Conservation (phyloP, 2,113 vertebrate genomes). For the Heterocephalus glaber region DNA sequence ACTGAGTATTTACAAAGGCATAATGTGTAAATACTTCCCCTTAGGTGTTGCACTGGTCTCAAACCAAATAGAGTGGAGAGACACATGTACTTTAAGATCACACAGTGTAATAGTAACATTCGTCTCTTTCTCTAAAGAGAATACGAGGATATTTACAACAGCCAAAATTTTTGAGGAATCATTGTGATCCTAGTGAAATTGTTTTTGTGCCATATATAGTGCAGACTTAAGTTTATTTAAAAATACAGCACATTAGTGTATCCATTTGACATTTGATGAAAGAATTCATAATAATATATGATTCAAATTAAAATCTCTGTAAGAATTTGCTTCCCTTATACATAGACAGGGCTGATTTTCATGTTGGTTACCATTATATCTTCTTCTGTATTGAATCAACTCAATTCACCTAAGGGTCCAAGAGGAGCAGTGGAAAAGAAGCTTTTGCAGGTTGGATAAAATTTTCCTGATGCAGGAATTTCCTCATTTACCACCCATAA, state of each 20-base stretch:
- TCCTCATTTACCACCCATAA: not conserved
- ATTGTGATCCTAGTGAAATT: constrained; percentile 4
- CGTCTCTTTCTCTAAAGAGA: constrained; percentile 24
- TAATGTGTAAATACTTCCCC: not conserved
- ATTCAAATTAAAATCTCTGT: not conserved
- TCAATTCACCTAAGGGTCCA: not conserved
- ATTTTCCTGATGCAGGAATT: not conserved
- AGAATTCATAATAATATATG: not conserved
- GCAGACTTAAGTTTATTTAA: not conserved
- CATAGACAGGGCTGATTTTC: not conserved
- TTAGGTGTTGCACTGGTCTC: not conserved
- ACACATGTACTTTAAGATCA: not conserved
- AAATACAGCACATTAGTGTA: not conserved
- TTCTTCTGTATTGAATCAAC: not conserved
- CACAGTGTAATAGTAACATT: not conserved
- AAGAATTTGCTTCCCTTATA: constrained; percentile 13
- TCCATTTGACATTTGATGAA: constrained; percentile 14
- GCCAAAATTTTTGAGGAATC: not conserved
- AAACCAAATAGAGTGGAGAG: constrained; percentile 7
- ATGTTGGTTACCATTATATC: not conserved
- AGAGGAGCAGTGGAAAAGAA: not conserved
- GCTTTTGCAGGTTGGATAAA: not conserved
- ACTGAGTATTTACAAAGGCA: not conserved
- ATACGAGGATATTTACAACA: not conserved
- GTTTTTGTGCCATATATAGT: not conserved